Evolutionary conservation across 1,140 invertebrate species (phyloP), one percentile per base, ranked within the genome.

Genomic region (Carposina sasakii): DNA sequence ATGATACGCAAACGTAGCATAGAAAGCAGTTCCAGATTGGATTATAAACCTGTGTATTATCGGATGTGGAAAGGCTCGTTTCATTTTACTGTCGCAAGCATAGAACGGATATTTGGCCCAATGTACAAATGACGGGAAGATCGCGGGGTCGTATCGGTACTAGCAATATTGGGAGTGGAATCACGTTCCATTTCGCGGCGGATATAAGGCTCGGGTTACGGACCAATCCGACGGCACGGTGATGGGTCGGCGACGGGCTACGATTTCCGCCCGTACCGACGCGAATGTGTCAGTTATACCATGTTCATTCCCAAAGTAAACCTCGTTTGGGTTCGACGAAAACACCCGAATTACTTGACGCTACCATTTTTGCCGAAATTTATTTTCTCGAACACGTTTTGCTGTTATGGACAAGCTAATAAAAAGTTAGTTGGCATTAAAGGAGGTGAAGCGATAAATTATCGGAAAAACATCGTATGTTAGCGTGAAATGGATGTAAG

Each of bases 161-260:
- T 30, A 22, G 34, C 39, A 44, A 44, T 60, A 65, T 69, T 60
- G 59, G 62, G 60, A 72, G 63, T 76, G 61, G 63, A 72, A 67
- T 67, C 72, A 76, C 74, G 69, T 76, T 72, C 67, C 68, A 81
- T 81, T 81, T 71, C 71, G 73, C 65, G 69, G 62, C 74, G 76
- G 76, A 76, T 77, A 77, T 76, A 71, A 60, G 71, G 66, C 54
- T 48, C 67, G 52, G 55, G 72, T 76, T 76, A 81, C 66, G 63
- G 63, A 63, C 67, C 69, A 61, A 71, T 77, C 66, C 67, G 64
- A 58, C 67, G 60, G 64, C 67, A 56, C 58, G 60, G 54, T 67
- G 71, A 70, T 69, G 71, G 60, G 63, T 65, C 69, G 60, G 60
- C 63, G 67, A 64, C 70, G 63, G n/a, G 60, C 54, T 63, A 69